Percentiles rank a stretch among this genome's conserved stretches.
phyloP scores from a whole-genome alignment of 2,113 vertebrate genomes.

The Silurus meridionalis region DNA sequence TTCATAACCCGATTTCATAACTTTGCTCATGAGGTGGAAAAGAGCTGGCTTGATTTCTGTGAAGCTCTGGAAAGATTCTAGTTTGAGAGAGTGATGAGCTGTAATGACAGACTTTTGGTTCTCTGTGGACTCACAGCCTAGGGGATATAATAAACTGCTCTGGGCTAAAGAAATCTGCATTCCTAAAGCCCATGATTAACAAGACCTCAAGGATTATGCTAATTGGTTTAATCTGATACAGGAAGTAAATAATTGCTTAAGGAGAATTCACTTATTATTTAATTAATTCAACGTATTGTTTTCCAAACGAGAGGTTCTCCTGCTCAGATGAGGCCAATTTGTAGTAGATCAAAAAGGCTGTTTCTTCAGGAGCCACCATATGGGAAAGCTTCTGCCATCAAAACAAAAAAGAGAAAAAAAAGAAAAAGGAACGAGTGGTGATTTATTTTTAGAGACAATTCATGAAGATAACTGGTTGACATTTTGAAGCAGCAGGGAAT shows the following conservation, averaged over 20 bases:
- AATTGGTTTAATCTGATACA: neutral
- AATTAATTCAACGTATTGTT: neutral
- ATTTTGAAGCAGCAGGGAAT: constrained; percentile 50
- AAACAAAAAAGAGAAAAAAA: constrained; percentile 45
- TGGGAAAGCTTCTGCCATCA: constrained; percentile 55
- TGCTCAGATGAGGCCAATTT: constrained; percentile 9
- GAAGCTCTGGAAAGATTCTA: neutral
- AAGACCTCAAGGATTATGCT: neutral
- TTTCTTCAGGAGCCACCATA: constrained; percentile 62
- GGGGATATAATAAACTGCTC: constrained; percentile 11
- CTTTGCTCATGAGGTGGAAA: constrained; percentile 4
- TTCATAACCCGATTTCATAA: neutral
- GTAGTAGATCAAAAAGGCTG: constrained; percentile 54
- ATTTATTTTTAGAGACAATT: constrained; percentile 63
- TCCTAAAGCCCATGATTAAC: neutral
- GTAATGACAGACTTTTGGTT: constrained; percentile 8
- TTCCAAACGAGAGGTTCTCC: neutral
- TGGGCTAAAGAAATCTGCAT: neutral
- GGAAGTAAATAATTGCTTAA: constrained; percentile 2
- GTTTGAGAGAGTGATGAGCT: neutral
- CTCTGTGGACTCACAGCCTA: neutral
- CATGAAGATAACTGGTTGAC: constrained; percentile 57
- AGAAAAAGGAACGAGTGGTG: constrained; percentile 46
- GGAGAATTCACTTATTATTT: neutral
- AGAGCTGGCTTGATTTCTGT: constrained; percentile 18